Evolutionary conservation across 1,140 invertebrate species (phyloP).

Genomic region (Popillia japonica): DNA sequence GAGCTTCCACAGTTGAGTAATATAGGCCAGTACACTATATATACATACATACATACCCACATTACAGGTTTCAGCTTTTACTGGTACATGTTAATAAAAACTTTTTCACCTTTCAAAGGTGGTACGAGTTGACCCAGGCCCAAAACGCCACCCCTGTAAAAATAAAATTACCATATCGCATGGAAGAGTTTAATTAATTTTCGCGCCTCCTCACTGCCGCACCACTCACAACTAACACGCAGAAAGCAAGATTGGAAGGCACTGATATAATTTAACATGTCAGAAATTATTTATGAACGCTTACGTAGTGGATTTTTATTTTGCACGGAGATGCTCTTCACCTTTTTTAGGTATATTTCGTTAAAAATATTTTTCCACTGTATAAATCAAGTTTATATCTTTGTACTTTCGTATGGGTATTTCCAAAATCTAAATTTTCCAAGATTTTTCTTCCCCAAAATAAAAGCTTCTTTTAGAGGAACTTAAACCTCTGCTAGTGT

Average conservation of each 20-base stretch:
- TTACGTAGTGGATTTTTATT: neutral
- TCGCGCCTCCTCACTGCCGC: neutral
- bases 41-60: too few species aligned
- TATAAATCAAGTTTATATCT: too few species aligned
- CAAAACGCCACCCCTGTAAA: neutral
- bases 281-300: slow-evolving; percentile 29
- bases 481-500: too few species aligned
- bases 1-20: too few species aligned
- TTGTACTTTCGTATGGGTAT: too few species aligned
- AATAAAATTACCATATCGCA: slow-evolving; percentile 30
- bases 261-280: slow-evolving; percentile 30
- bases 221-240: neutral
- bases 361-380: too few species aligned
- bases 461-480: too few species aligned
- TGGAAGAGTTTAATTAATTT: slow-evolving; percentile 27
- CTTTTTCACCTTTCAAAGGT: neutral
- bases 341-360: neutral
- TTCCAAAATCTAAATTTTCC: too few species aligned
- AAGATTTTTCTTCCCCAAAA: too few species aligned
- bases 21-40: too few species aligned
- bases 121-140: slow-evolving; percentile 8
- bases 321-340: neutral
- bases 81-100: too few species aligned
- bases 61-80: too few species aligned
- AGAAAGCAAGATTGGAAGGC: slow-evolving; percentile 22